Percentiles rank a stretch among this genome's conserved stretches.
Conservation (phyloP, 2,888 invertebrate species). For the Nomada flava region DNA sequence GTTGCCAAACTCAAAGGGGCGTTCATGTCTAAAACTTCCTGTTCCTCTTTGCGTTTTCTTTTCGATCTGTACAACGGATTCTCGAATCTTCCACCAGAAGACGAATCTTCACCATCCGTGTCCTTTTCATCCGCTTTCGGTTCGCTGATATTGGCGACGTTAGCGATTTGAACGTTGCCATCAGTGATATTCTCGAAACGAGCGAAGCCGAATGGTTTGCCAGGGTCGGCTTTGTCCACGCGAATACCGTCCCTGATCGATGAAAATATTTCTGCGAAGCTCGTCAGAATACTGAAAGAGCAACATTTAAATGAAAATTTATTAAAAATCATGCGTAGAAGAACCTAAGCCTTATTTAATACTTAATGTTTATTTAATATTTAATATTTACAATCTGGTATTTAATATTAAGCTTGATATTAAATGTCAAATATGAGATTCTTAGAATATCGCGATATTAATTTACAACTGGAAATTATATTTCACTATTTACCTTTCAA, state of each 20-base stretch:
- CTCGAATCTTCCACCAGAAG: constrained; percentile 76
- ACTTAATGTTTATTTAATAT: too few relatives aligned
- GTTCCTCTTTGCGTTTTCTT: constrained; percentile 55
- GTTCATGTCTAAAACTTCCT: constrained; percentile 66
- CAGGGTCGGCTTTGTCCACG: constrained; percentile 52
- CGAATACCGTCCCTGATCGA: constrained; percentile 64
- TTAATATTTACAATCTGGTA: too few relatives aligned
- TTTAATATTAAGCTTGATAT: too few relatives aligned
- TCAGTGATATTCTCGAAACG: constrained; percentile 81
- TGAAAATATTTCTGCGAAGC: constrained; percentile 69
- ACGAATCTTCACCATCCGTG: constrained; percentile 15
- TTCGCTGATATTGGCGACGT: constrained; percentile 19
- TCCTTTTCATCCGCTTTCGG: constrained; percentile 21
- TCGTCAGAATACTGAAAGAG: constrained; percentile 68
- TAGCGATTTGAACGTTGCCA: constrained; percentile 76
- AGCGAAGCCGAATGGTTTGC: constrained; percentile 78
- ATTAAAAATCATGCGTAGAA: too few relatives aligned
- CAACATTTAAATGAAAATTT: too few relatives aligned
- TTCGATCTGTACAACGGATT: constrained; percentile 80
- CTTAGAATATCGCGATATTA: too few relatives aligned
- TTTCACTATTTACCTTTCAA: too few relatives aligned
- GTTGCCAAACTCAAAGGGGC: constrained; percentile 71
- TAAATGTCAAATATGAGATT: too few relatives aligned
- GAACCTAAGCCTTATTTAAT: too few relatives aligned
- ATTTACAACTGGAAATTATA: too few relatives aligned